Evolutionary conservation across 2,888 invertebrate genomes (phyloP), one percentile per base, ranked within the genome.

Genomic region (Microchrysa polita): DNA sequence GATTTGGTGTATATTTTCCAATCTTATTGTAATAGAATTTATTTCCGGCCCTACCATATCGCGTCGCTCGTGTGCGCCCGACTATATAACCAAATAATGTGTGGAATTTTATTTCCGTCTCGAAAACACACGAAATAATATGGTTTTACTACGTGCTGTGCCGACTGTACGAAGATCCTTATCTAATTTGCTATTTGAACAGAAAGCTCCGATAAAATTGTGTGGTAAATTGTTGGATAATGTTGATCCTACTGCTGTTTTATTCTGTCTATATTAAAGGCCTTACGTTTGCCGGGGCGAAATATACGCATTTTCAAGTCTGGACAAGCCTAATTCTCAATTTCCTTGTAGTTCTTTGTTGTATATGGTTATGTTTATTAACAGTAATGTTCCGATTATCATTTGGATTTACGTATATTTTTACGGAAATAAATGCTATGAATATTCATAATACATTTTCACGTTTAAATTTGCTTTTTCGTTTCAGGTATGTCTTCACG

Each of bases 381-480:
- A n/a, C n/a, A n/a, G n/a, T n/a, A n/a, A n/a, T n/a, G n/a, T n/a
- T n/a, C n/a, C n/a, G n/a, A n/a, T n/a, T n/a, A n/a, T n/a, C n/a
- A n/a, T n/a, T n/a, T n/a, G n/a, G n/a, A n/a, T n/a, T n/a, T n/a
- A n/a, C n/a, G n/a, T n/a, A n/a, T n/a, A n/a, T n/a, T n/a, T n/a
- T n/a, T n/a, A n/a, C n/a, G n/a, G n/a, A n/a, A n/a, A n/a, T n/a
- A n/a, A n/a, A n/a, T n/a, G n/a, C n/a, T n/a, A n/a, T n/a, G n/a
- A n/a, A n/a, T n/a, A 34, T 34, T 34, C 27, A 34, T 34, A 34
- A 34, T 34, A 34, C 7, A 7, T 34, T n/a, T 52, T 63, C 63
- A 72, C 67, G 48, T 61, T 12, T 72, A 60, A 73, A 60, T 73
- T 75, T 75, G 67, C 72, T 59, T 67, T 65, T n/a, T 73, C 27